Evolutionary conservation across 35 echinoderm and acorn worm species (phyloP), one percentile per base, ranked within the genome.

Genomic region (Apostichopus parvimensis): DNA sequence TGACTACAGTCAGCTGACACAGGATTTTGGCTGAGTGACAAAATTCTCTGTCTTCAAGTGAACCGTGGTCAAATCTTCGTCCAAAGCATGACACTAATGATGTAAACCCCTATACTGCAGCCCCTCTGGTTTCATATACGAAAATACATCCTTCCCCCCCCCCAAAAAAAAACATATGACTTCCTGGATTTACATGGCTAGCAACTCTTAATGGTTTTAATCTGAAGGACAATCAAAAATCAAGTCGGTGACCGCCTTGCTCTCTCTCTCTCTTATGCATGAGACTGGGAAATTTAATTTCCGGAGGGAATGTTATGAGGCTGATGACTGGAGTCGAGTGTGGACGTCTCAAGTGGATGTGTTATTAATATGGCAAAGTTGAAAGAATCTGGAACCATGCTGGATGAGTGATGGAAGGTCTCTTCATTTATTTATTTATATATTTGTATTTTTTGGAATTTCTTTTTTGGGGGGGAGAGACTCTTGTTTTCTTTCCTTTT

Each of bases 141-240:
- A 28, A 28, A 28, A 45, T 45, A 45, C 34, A 3, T 3, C 34
- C 34, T 45, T 28, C 26, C 26, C 34, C 34, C 34, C 34, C 34
- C 34, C 34, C 26, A 45, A 45, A 45, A 45, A 45, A 45, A 45
- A 45, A 45, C 2, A 45, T 45, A 45, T n/a, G 71, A 24, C 15
- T 22, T 20, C 71, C 20, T 75, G 71, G 21, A n/a, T 75, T 75
- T 75, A 75, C n/a, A 13, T 75, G 71, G 71, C 71, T 75, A 18
- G 15, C 71, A n/a, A 22, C 14, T 7, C 20, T 22, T 75, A n/a
- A 75, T n/a, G 17, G 71, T 75, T 18, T 75, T 75, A 75, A 75
- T 75, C 71, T 75, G 71, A 75, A 75, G 71, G 18, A 75, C 71
- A 75, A 75, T 75, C 71, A 75, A 75, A 75, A 75, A 75, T 7